Conservation (phyloP, 2,113 vertebrate genomes). For the Paramormyrops kingsleyae region DNA sequence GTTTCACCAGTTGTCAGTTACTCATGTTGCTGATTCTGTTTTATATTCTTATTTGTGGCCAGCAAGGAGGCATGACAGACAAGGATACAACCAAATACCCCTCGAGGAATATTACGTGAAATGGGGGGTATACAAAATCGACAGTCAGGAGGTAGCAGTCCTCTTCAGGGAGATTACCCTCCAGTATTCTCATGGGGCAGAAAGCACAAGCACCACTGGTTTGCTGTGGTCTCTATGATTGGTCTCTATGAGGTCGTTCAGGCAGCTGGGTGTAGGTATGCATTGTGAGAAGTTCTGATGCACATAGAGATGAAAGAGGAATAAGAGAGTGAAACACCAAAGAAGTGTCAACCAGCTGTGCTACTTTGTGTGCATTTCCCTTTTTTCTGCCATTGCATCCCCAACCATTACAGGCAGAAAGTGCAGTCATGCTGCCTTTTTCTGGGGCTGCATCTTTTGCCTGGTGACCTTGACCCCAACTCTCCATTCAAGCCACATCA, state of each 20-base stretch:
- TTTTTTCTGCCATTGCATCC: not conserved
- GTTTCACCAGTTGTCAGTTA: not conserved
- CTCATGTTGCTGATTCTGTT: not conserved
- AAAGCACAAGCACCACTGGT: not conserved
- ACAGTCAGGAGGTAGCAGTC: not conserved
- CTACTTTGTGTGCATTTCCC: not conserved
- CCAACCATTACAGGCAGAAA: conserved; percentile 44
- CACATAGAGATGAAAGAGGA: not conserved
- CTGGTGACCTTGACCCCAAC: conserved; percentile 43
- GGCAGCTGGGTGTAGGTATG: not conserved
- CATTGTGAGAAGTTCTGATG: not conserved
- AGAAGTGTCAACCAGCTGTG: not conserved
- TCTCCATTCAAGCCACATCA: conserved; percentile 32
- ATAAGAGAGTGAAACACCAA: not conserved
- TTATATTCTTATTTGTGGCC: not conserved
- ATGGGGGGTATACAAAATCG: not conserved
- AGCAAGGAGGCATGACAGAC: not conserved
- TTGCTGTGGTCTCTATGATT: not conserved
- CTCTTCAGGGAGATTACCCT: not conserved
- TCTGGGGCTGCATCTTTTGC: conserved; percentile 35
- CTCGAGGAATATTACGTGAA: not conserved
- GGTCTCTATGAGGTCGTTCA: not conserved
- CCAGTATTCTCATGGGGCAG: not conserved
- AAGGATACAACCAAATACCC: not conserved
- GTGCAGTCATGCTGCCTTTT: conserved; percentile 39